Conservation (phyloP, 2,797 vertebrate species). For the Chaenodraco wilsoni region DNA sequence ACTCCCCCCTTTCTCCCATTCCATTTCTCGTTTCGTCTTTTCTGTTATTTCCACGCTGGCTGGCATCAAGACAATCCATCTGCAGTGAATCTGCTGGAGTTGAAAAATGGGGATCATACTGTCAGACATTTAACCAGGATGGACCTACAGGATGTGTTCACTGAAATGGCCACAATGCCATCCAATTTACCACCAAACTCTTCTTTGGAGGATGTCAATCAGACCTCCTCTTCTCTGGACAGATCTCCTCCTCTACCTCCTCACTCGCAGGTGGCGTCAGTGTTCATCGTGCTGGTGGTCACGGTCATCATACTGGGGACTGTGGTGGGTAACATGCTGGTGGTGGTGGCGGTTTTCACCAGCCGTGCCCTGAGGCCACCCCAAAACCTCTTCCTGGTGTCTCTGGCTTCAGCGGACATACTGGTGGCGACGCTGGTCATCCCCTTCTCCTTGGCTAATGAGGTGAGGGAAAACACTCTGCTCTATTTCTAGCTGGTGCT, state of each 20-base stretch:
- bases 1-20: neutral
- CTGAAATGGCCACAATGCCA: constrained; percentile 49
- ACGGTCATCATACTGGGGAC: constrained; percentile 85
- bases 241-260: constrained; percentile 60
- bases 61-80: neutral
- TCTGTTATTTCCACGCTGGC: constrained; percentile 1
- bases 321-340: constrained; percentile 86
- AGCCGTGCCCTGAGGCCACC: constrained; percentile 88
- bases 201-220: constrained; percentile 58
- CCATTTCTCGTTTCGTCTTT: neutral
- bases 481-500: neutral
- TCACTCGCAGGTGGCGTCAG: constrained; percentile 75
- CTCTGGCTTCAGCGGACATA: constrained; percentile 88
- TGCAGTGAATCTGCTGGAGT: constrained; percentile 4
- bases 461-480: constrained; percentile 68
- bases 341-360: constrained; percentile 88
- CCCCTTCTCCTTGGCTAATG: constrained; percentile 90
- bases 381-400: constrained; percentile 91
- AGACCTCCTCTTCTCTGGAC: constrained; percentile 37
- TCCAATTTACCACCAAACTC: constrained; percentile 52
- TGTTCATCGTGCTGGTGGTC: constrained; percentile 85
- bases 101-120: constrained; percentile 17
- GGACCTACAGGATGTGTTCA: constrained; percentile 58
- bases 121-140: constrained; percentile 64
- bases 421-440: constrained; percentile 89